Conservation (phyloP, 2,797 vertebrate genomes). For the Agapornis canus region DNA sequence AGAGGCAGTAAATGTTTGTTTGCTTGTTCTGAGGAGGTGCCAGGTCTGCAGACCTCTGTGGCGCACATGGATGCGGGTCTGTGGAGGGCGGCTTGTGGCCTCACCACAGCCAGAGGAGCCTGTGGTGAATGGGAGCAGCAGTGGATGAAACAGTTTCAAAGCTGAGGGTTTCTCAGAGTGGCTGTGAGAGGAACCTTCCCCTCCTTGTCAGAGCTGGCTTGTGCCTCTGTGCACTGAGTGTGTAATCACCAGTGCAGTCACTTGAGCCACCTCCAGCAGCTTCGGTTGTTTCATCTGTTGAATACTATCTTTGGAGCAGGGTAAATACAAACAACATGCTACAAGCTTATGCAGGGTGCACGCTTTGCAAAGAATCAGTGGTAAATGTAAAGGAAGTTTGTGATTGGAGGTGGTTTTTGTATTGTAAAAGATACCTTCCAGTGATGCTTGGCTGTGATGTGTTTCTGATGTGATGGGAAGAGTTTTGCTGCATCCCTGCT, state of each 20-base stretch:
- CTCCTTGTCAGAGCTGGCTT: background rate
- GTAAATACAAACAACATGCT: background rate
- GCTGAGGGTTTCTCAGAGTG: background rate
- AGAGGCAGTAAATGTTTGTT: background rate
- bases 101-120: background rate
- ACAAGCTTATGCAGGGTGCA: background rate
- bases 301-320: background rate
- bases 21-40: background rate
- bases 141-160: background rate
- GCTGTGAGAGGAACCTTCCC: background rate
- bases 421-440: background rate
- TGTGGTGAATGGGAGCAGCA: background rate
- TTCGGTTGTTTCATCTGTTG: background rate
- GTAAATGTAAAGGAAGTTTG: background rate
- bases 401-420: background rate
- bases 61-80: background rate
- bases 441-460: background rate
- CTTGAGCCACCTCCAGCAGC: background rate
- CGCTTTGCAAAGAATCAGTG: background rate
- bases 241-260: fast-evolving
- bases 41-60: background rate
- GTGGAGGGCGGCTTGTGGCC: background rate
- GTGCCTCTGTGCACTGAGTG: background rate
- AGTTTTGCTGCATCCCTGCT: background rate
- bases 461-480: fast-evolving